Evolutionary conservation across 2,797 vertebrate species (phyloP), one percentile per base, ranked within the genome.

Genomic region (Acrocephalus scirpaceus): DNA sequence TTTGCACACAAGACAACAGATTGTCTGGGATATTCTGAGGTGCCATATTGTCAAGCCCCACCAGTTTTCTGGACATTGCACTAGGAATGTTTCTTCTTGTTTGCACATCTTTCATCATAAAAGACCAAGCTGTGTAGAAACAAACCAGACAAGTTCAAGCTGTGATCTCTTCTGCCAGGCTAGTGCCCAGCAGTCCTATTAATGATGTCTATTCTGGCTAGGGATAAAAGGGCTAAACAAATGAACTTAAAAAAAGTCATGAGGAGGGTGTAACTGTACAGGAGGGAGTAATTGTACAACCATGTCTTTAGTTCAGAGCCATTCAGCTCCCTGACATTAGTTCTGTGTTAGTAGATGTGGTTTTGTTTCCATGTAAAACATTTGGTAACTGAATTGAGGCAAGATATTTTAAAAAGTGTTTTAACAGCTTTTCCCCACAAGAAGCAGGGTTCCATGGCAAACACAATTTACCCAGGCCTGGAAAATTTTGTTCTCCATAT

Each of bases 81-180:
- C 36, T 78, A 56, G 75, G 66, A 96, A 62, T 19, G n/a, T 77
- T 82, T 91, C 12, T 56, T 91, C 69, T 94, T 88, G 51, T 93
- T 90, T 94, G 72, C 19, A 45, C 51, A 56, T 93, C 72, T 93
- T 95, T 93, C 54, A 45, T 81, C 7, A 20, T 23, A 79, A 75
- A 92, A 81, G 85, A 83, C 70, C 73, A 92, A 90, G 40, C 76
- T 94, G 75, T 79, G 73, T 89, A 72, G 87, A 75, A 77, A 69
- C 11, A 90, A 83, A 56, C 10, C 32, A 72, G 79, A 72, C 92
- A 93, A 85, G 16, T 93, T 94, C 95, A 95, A 94, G 79, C 95
- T 96, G 95, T 91, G 93, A 81, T 91, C 27, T 95, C 66, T 96
- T 91, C 85, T 95, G 75, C 72, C 51, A 88, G 71, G 34, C 71